Evolutionary conservation across 2,797 vertebrate species (phyloP).

Genomic region (Lacerta bilineata): DNA sequence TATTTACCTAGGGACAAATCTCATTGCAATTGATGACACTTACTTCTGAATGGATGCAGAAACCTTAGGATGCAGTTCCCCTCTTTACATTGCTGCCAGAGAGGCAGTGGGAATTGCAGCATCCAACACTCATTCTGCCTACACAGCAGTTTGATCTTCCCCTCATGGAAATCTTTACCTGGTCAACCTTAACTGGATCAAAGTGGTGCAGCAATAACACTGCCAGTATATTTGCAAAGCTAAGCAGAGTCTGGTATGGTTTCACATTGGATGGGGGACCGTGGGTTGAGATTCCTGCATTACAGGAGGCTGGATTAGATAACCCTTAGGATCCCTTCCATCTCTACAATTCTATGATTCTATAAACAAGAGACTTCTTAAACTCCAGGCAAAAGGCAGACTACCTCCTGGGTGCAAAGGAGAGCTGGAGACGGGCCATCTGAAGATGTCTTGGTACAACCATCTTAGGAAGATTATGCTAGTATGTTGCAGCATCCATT

Average conservation of each 20-base stretch:
- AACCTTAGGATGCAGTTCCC: not conserved
- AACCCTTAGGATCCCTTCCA: no score
- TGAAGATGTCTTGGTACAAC: not conserved
- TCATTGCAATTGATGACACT: no score
- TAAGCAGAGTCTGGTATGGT: no score
- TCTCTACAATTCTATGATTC: no score
- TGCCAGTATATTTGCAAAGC: not conserved
- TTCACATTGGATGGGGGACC: no score
- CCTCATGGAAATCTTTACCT: not conserved
- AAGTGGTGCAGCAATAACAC: not conserved
- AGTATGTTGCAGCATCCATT: conserved; percentile 24
- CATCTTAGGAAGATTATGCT: not conserved
- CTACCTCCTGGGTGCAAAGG: not conserved
- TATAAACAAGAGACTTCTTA: not conserved
- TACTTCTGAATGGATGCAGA: no score
- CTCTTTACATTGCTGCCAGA: not conserved
- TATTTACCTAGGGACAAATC: no score
- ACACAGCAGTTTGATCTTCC: not conserved
- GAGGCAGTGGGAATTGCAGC: not conserved
- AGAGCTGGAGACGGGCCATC: not conserved
- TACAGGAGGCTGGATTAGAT: no score
- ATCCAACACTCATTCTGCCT: not conserved
- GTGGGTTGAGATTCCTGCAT: no score
- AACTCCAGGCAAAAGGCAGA: not conserved
- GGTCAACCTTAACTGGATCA: not conserved